These are phyloP conservation scores for Caenorhabditis afra DNA, from an alignment of 2,888 invertebrate genomes.

Conservation along the genomic window DNA sequence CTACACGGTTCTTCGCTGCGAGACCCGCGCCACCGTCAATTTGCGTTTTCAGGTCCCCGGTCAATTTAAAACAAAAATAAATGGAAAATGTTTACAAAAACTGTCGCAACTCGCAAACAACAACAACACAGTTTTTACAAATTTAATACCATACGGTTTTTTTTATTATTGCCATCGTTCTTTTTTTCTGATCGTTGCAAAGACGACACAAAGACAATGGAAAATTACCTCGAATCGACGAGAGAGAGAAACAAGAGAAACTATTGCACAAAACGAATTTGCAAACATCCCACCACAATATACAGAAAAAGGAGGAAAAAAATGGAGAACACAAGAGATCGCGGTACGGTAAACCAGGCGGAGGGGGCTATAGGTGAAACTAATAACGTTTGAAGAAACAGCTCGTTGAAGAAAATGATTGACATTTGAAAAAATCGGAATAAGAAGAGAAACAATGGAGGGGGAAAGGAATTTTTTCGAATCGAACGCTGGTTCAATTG, in stretches of 20 bases:
- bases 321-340: constrained; percentile 33
- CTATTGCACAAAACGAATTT: constrained; percentile 38
- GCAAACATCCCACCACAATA: constrained; percentile 51
- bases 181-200: background rate
- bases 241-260: constrained; percentile 21
- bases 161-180: constrained; percentile 33
- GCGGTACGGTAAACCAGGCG: constrained; percentile 39
- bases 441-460: too few relatives aligned
- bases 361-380: background rate
- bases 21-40: too few relatives aligned
- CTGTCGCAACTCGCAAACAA: too few relatives aligned
- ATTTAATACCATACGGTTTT: too few relatives aligned
- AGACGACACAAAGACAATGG: constrained; percentile 13
- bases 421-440: background rate
- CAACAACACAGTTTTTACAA: too few relatives aligned
- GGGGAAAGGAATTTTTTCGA: too few relatives aligned
- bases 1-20: too few relatives aligned
- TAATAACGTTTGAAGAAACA: too few relatives aligned
- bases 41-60: too few relatives aligned
- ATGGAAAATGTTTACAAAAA: too few relatives aligned
- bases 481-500: too few relatives aligned
- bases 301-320: constrained; percentile 41
- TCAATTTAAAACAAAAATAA: too few relatives aligned
- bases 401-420: constrained; percentile 19
- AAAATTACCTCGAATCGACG: constrained; percentile 14